These are phyloP conservation scores for Blastomussa wellsi DNA, from an alignment of 92 coral and sea anemone species.

Conservation along the genomic window DNA sequence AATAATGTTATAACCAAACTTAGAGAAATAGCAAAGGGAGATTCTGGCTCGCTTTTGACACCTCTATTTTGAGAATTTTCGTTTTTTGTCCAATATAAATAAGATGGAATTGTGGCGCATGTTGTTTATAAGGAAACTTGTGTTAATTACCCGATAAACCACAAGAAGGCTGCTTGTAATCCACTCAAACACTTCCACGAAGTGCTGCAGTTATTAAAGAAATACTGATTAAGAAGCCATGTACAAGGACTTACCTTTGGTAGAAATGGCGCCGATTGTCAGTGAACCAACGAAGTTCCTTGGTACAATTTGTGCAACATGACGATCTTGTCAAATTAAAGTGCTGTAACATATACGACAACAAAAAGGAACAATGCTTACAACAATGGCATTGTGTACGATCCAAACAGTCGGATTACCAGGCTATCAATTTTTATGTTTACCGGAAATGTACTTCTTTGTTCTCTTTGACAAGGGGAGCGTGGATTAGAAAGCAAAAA, in stretches of 20 bases:
- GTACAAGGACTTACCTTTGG: background rate
- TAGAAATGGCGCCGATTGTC: background rate
- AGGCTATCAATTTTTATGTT: constrained; percentile 11
- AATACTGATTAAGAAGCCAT: background rate
- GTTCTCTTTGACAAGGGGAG: constrained; percentile 7
- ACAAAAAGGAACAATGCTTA: background rate
- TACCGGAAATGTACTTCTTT: constrained; percentile 27
- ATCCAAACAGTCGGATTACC: background rate
- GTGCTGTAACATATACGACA: constrained; percentile 1
- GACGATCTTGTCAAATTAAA: constrained; percentile 18
- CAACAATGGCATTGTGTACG: constrained; percentile 17
- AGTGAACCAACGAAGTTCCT: background rate
- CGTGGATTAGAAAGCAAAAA: background rate
- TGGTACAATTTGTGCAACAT: background rate
- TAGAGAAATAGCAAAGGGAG: no score
- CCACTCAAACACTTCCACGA: background rate
- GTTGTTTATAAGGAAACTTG: background rate
- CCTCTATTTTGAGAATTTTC: background rate
- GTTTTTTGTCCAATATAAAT: background rate
- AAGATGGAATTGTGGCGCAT: background rate
- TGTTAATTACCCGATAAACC: background rate
- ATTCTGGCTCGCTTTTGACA: background rate
- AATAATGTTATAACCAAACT: background rate
- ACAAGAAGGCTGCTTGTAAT: background rate
- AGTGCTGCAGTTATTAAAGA: background rate